Evolutionary conservation across 2,888 invertebrate genomes (phyloP), one percentile per base, ranked within the genome.

Genomic region (Cryptus armator): DNA sequence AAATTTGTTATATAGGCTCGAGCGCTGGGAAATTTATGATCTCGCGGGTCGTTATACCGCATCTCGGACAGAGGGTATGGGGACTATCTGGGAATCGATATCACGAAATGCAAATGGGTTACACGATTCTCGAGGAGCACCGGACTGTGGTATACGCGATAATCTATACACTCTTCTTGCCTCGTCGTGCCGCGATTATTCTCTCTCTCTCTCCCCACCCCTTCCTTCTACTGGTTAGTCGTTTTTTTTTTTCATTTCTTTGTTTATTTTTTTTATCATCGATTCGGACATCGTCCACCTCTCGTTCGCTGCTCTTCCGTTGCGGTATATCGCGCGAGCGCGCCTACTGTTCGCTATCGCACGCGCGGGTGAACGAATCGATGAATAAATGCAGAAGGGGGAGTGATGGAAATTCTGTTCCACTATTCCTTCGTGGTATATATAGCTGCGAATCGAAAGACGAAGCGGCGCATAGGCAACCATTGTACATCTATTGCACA

Each of bases 41-140:
- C 75, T 80, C 75, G 70, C 19, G 64, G 70, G 74, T 74, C 74
- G 72, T 75, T 79, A 53, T 56, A 79, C 62, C 46, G 68, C 53
- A 53, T 19, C 68, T 16, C 16, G 19, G 29, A 44, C 37, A 53
- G 70, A 7, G 71, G 46, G 16, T 37, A 51, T 44, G 46, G 24
- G 56, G 24, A 48, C 10, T 76, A 84, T 81, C 81, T 0, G 78
- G 43, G 32, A 72, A 78, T 81, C 84, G 72, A 81, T 81, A 84
- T 81, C 84, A 77, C 74, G 84, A 84, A 84, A 81, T 78, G 84
- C 81, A 84, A 84, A 84, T 84, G 74, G 74, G 67, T 56, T 74
- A 78, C 84, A 74, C 64, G 81, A 68, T 68, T 81, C 56, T 12
- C 44, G 70, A 78, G 12, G 67, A 64, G 67, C 78, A 78, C 46